Percentiles rank a stretch among this genome's conserved stretches.
These are phyloP conservation scores for Aurelia sp. DNA, from an alignment of 30 jellyfish, hydroid and myxozoan genomes.

Conservation along the genomic window DNA sequence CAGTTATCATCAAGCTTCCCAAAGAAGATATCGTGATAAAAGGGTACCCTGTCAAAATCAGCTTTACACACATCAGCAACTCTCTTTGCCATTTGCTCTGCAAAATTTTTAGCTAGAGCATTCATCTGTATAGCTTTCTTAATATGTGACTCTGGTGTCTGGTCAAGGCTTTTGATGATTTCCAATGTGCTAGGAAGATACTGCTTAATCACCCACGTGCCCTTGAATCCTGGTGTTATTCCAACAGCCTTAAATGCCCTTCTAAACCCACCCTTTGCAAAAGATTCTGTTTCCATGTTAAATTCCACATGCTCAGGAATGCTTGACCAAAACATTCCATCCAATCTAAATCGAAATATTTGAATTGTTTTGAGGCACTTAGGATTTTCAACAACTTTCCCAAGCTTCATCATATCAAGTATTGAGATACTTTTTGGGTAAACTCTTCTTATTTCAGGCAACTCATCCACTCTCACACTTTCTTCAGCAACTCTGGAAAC, in stretches of 20 bases:
- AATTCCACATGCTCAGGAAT: conserved; percentile 49
- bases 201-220: conserved; percentile 45
- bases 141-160: conserved; percentile 37
- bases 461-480: no score
- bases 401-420: conserved; percentile 43
- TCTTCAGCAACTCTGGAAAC: no score
- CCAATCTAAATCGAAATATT: conserved; percentile 21
- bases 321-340: conserved; percentile 46
- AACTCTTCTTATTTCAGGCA: neutral
- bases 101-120: conserved; percentile 48
- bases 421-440: conserved; percentile 59
- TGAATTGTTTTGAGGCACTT: conserved; percentile 16
- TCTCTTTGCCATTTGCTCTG: conserved; percentile 22
- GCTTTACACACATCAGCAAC: conserved; percentile 24
- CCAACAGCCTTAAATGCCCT: conserved; percentile 56
- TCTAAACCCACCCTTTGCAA: conserved; percentile 61
- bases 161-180: conserved; percentile 12
- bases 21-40: conserved; percentile 25
- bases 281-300: conserved; percentile 43
- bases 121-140: conserved; percentile 50
- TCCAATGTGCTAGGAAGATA: conserved; percentile 32
- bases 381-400: conserved; percentile 44
- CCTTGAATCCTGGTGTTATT: conserved; percentile 18
- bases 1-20: conserved; percentile 43
- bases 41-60: conserved; percentile 46